Conservation (phyloP, 2,797 vertebrate genomes). For the Phataginus tetradactyla region DNA sequence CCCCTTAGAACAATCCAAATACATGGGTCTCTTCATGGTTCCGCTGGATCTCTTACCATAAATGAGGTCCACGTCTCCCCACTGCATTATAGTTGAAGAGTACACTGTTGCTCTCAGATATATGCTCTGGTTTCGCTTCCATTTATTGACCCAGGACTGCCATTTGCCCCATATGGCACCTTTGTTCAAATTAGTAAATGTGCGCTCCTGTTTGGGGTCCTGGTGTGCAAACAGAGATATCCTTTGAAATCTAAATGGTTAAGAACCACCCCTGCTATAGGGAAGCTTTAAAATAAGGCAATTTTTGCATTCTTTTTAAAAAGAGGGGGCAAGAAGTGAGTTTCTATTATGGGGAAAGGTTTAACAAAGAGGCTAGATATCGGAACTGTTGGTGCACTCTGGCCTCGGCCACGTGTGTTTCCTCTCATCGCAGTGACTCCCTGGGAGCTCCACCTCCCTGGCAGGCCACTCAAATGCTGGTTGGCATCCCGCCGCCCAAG, state of each 20-base stretch:
- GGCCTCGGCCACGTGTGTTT: not conserved
- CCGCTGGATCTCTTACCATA: not conserved
- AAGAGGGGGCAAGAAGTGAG: not conserved
- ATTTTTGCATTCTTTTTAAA: not conserved
- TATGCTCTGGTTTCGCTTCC: not conserved
- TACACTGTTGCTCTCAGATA: not conserved
- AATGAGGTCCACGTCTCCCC: not conserved
- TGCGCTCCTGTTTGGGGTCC: accelerated
- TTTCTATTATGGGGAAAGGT: not conserved
- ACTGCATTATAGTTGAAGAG: not conserved
- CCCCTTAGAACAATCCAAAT: not conserved
- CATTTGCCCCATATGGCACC: accelerated
- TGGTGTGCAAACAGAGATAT: not conserved
- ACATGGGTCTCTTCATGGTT: not conserved
- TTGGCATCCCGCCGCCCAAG: not conserved
- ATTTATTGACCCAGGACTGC: not conserved
- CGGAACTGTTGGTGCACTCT: not conserved
- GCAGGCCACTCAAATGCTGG: not conserved
- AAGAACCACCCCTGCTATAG: not conserved
- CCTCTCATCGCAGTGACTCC: not conserved
- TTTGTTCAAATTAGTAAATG: not conserved
- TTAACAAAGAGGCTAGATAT: not conserved
- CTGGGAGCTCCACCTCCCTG: not conserved
- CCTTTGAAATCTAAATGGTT: not conserved
- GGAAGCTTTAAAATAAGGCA: not conserved